Conservation (phyloP, 2,888 invertebrate species). For the Drosophila mettleri region DNA sequence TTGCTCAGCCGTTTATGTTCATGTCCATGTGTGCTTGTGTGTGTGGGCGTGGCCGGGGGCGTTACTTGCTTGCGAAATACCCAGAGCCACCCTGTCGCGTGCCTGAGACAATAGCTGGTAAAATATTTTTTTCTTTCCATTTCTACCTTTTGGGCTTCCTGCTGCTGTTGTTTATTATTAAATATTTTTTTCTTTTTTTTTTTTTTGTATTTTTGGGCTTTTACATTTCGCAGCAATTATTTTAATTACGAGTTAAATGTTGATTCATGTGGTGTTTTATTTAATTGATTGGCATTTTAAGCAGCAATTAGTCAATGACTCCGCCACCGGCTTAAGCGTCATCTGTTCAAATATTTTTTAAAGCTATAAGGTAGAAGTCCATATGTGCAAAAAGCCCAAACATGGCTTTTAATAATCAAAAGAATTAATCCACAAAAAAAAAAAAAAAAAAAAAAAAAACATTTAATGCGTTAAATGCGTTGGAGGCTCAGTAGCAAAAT, state of each 20-base stretch:
- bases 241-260: conserved; percentile 38
- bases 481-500: background rate
- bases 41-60: conserved; percentile 27
- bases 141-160: conserved; percentile 31
- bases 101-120: conserved; percentile 44
- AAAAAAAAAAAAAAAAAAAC: background rate
- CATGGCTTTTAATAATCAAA: background rate
- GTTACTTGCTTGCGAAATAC: conserved; percentile 29
- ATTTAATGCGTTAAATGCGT: background rate
- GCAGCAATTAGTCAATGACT: conserved; percentile 24
- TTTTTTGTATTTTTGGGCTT: conserved; percentile 29
- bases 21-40: conserved; percentile 32
- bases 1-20: conserved; percentile 72
- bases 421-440: too few relatives aligned
- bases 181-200: conserved; percentile 9
- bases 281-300: conserved; percentile 55
- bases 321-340: background rate
- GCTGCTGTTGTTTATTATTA: conserved; percentile 40
- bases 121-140: background rate
- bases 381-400: too few relatives aligned
- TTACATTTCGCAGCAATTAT: conserved; percentile 49
- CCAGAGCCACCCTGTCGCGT: conserved; percentile 41
- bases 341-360: conserved; percentile 5
- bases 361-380: background rate
- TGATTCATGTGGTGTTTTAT: conserved; percentile 41